phyloP scores from a whole-genome alignment of 2,888 invertebrate species.

The Tethea ocularis region DNA sequence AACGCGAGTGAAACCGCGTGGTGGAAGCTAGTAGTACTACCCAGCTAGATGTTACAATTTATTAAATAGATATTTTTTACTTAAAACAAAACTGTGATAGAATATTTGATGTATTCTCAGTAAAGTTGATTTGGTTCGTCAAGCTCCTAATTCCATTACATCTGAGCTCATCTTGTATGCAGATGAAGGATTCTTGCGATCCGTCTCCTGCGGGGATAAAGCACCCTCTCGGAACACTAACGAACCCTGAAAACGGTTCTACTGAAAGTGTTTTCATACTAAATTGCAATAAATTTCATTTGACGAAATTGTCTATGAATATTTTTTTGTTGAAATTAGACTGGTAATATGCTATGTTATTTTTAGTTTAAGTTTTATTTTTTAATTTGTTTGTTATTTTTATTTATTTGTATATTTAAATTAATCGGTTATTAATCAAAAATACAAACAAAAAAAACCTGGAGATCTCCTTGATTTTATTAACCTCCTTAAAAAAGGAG shows the following conservation, averaged over 20 bases:
- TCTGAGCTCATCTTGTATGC: conserved; percentile 44
- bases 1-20: no score
- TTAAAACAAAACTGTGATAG: neutral
- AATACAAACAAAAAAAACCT: no score
- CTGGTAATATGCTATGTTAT: no score
- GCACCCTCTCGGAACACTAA: conserved; percentile 24
- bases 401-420: no score
- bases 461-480: no score
- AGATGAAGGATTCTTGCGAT: conserved; percentile 40
- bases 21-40: neutral
- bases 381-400: no score
- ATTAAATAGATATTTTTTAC: no score
- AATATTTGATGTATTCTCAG: neutral
- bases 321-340: no score
- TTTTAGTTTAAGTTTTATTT: no score
- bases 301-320: neutral
- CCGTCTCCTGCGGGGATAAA: conserved; percentile 8
- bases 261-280: neutral
- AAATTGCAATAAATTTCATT: neutral
- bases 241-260: conserved; percentile 31
- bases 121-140: conserved; percentile 30
- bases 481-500: no score
- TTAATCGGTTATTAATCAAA: no score
- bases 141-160: conserved; percentile 44
- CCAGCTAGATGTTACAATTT: no score